Percentiles rank a stretch among this genome's conserved stretches.
phyloP scores from a whole-genome alignment of 2,797 vertebrate genomes.

The Microctenopoma stevenorrisi region DNA sequence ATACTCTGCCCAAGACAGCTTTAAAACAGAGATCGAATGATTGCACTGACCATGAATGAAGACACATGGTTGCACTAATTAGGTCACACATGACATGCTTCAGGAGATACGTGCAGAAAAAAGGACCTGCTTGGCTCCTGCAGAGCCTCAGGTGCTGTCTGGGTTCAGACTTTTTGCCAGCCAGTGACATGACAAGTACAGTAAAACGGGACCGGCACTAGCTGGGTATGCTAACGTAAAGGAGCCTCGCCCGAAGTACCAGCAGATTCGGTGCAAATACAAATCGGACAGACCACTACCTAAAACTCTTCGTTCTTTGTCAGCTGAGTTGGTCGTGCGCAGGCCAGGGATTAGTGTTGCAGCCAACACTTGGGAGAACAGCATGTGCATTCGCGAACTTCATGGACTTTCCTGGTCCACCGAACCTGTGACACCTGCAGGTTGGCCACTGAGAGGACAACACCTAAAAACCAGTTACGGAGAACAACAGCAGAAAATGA shows the following conservation, averaged over 20 bases:
- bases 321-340: slow-evolving; percentile 62
- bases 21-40: slow-evolving; percentile 60
- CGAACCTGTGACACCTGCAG: slow-evolving; percentile 52
- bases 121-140: slow-evolving; percentile 20
- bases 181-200: slow-evolving; percentile 30
- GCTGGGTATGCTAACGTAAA: slow-evolving; percentile 68
- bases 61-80: slow-evolving; percentile 65
- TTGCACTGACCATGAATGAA: slow-evolving; percentile 65
- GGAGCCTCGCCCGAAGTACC: slow-evolving; percentile 63
- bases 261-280: slow-evolving; percentile 70
- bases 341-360: slow-evolving; percentile 65
- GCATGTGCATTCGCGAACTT: slow-evolving; percentile 70
- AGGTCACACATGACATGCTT: slow-evolving; percentile 58
- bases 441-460: slow-evolving; percentile 40
- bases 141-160: slow-evolving; percentile 65
- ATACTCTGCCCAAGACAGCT: slow-evolving; percentile 56
- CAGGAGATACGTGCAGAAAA: slow-evolving; percentile 53
- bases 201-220: slow-evolving; percentile 62
- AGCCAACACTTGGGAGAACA: slow-evolving; percentile 61
- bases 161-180: slow-evolving; percentile 39
- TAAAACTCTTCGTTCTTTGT: slow-evolving; percentile 78
- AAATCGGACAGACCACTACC: slow-evolving; percentile 65
- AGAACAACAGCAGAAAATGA: slow-evolving; percentile 7
- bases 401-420: slow-evolving; percentile 43
- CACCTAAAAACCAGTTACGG: slow-evolving; percentile 27